A percentile compares a stretch with the other conserved stretches of the same genome.
phyloP scores from a whole-genome alignment of 1,140 invertebrate genomes.

The Scaptomyza pallida region DNA sequence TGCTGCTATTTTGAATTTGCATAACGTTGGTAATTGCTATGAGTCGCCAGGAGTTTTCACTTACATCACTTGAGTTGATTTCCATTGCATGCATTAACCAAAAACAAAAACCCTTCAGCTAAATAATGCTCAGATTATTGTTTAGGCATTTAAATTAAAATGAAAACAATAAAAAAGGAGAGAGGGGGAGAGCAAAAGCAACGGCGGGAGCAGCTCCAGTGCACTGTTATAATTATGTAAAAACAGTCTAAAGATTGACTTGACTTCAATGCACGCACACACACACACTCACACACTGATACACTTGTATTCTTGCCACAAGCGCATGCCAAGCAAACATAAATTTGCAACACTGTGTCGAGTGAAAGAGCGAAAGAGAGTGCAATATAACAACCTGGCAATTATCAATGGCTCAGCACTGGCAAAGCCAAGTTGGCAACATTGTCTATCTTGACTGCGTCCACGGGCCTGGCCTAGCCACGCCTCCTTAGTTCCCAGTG shows the following conservation, averaged over 20 bases:
- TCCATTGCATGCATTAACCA: slow-evolving; percentile 68
- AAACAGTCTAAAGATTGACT: slow-evolving; percentile 80
- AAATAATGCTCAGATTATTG: slow-evolving; percentile 80
- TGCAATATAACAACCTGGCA: slow-evolving; percentile 67
- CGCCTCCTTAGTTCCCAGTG: neutral
- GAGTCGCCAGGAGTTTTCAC: slow-evolving; percentile 21
- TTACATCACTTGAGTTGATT: slow-evolving; percentile 51
- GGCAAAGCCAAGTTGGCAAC: slow-evolving; percentile 60
- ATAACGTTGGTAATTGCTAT: slow-evolving; percentile 60
- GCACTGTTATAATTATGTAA: slow-evolving; percentile 81
- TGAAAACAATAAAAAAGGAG: slow-evolving; percentile 66
- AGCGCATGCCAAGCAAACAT: slow-evolving; percentile 76
- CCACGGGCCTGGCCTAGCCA: neutral
- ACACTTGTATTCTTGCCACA: slow-evolving; percentile 18
- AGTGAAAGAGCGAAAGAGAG: neutral
- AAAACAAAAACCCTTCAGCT: slow-evolving; percentile 73
- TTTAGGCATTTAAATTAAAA: slow-evolving; percentile 80
- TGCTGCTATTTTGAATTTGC: slow-evolving; percentile 56
- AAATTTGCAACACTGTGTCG: slow-evolving; percentile 52
- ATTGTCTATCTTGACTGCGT: slow-evolving; percentile 64
- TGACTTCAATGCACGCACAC: slow-evolving; percentile 62
- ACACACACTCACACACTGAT: slow-evolving; percentile 21
- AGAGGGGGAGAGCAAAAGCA: slow-evolving; percentile 19
- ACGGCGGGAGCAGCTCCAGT: slow-evolving; percentile 47
- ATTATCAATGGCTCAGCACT: slow-evolving; percentile 71